Base-by-base conservation (phyloP, 2,113 vertebrate genomes). In the Sminthopsis crassicaudata region DNA sequence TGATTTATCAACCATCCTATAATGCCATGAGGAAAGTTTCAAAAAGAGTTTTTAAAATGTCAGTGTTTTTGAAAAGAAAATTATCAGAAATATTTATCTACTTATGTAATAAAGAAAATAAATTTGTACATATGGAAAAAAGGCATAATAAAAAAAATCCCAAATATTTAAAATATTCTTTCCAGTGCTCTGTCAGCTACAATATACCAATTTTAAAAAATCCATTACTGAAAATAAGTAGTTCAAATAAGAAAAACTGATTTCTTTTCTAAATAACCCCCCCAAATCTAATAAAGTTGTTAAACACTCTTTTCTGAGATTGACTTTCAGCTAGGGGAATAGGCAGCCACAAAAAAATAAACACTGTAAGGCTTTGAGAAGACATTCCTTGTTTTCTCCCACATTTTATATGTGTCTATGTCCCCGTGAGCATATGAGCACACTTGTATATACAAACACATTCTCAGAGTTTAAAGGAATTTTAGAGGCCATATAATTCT, bases 111-210 rank as follows among this genome's bases (percentile, higher is more conserved):
- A 76, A 84, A 84, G 67, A 76, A 84, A 84, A 84, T 84, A 54
- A 46, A 92, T 6, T 3, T 94, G 94, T 94, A 92, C 46, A 95
- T n/a, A 96, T 93, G 92, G 92, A 48, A 60, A 93, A 89, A 53
- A 89, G 46, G 91, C 48, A 46, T 48, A 91, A 93, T 91, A 25
- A 55, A 84, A 76, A 93, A 96, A 91, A 36, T 93, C 10, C 57
- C 55, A 57, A n/a, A 42, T 23, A n/a, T 42, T 84, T 42, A 84
- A 84, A 84, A 42, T 19, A 8, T 42, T n/a, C 42, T 90, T 23
- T 52, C 90, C 9, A 8, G 48, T 90, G 46, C 10, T 54, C 53
- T 90, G 89, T 67, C 60, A 67, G 60, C n/a, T 90, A 89, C 89
- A 22, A 91, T 50, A 94, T 50, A 90, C 52, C 84, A 90, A 89